Conservation (phyloP, 2,888 invertebrate genomes). For the Prostheceraeus crozeri region DNA sequence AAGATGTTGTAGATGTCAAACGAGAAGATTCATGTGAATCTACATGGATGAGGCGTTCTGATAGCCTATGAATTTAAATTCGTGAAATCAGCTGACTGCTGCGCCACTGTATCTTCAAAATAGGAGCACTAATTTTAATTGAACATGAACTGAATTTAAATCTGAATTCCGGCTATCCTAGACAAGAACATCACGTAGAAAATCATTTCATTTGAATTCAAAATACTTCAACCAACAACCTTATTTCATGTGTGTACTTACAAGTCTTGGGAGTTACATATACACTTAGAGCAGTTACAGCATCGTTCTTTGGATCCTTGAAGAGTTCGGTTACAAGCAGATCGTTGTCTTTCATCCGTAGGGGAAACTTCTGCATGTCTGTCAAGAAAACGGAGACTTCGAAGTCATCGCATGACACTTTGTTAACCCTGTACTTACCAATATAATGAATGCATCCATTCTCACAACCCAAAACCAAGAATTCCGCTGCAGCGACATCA, state of each 20-base stretch:
- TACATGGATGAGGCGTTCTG: no score
- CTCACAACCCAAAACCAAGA: constrained; percentile 83
- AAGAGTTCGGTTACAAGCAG: constrained; percentile 89
- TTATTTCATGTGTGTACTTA: constrained; percentile 64
- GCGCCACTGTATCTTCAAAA: no score
- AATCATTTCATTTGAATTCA: constrained; percentile 31
- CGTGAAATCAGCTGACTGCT: no score
- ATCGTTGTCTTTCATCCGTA: constrained; percentile 98
- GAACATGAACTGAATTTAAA: no score
- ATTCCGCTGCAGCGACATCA: constrained; percentile 84
- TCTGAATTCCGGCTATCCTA: background rate
- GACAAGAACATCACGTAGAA: no score
- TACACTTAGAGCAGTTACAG: constrained; percentile 93
- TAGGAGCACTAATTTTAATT: no score
- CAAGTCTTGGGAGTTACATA: constrained; percentile 98
- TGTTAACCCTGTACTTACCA: constrained; percentile 52
- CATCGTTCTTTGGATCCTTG: constrained; percentile 79
- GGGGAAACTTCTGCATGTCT: constrained; percentile 98
- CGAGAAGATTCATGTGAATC: no score
- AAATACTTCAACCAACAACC: background rate
- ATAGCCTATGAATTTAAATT: no score
- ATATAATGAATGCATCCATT: constrained; percentile 95
- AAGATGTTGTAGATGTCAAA: no score
- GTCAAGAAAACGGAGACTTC: background rate
- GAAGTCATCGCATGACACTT: background rate